These are phyloP conservation scores for Dascyllus trimaculatus DNA, from an alignment of 2,113 vertebrate genomes.

Conservation along the genomic window DNA sequence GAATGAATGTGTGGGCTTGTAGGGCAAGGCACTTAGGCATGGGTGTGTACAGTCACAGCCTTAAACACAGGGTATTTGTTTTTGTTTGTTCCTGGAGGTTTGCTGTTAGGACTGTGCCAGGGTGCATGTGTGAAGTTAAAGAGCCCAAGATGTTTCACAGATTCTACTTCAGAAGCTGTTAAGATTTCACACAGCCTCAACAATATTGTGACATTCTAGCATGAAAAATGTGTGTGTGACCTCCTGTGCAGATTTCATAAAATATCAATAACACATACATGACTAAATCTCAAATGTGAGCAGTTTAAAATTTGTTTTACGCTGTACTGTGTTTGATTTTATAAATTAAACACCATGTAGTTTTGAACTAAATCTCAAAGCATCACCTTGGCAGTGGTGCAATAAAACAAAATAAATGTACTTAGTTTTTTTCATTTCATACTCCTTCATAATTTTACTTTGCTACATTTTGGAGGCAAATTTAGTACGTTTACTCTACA, in stretches of 20 bases:
- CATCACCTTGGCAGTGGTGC: too few species aligned
- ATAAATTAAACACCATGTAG: too few species aligned
- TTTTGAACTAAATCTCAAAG: too few species aligned
- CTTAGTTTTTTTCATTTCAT: too few species aligned
- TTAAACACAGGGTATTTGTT: constrained; percentile 66
- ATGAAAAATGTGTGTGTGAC: not conserved
- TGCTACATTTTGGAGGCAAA: too few species aligned
- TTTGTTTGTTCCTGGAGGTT: constrained; percentile 79
- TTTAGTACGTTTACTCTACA: too few species aligned
- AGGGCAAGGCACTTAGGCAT: constrained; percentile 34
- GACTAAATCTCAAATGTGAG: too few species aligned
- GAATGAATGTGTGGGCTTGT: constrained; percentile 59
- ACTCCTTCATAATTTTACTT: too few species aligned
- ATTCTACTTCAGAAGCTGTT: constrained; percentile 10
- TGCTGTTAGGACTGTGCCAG: constrained; percentile 67
- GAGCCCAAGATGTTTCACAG: constrained; percentile 44
- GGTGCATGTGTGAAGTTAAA: constrained; percentile 56
- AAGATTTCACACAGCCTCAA: not conserved
- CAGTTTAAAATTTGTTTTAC: too few species aligned
- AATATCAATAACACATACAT: not conserved
- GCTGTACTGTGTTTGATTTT: too few species aligned
- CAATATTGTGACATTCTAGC: not conserved
- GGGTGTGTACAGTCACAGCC: constrained; percentile 63
- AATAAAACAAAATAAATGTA: too few species aligned
- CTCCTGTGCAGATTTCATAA: not conserved